Percentiles rank a stretch among this genome's conserved stretches.
Conservation (phyloP, 2,888 invertebrate genomes). For the Cheilosia vernalis region DNA sequence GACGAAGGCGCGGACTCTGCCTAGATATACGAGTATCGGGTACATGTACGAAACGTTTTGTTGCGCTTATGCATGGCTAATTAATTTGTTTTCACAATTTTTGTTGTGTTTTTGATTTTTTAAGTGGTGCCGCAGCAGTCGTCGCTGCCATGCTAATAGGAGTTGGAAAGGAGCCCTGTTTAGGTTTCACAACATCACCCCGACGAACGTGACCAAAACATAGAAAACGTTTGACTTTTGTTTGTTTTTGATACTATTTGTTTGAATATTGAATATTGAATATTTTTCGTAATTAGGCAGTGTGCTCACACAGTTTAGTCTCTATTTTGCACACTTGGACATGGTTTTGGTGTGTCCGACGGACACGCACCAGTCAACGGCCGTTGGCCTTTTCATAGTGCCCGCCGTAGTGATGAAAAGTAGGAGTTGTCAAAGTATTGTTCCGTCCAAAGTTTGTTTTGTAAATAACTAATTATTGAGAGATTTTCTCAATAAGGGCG, state of each 20-base stretch:
- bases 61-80: constrained; percentile 70
- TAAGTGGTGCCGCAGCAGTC: constrained; percentile 28
- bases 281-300: constrained; percentile 52
- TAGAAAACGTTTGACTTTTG: constrained; percentile 49
- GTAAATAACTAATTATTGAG: background rate
- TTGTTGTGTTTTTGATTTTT: constrained; percentile 23
- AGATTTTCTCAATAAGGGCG: constrained; percentile 33
- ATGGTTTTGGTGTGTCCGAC: constrained; percentile 1
- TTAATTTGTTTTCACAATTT: constrained; percentile 71
- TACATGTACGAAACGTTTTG: constrained; percentile 26
- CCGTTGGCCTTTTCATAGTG: constrained; percentile 24
- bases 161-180: constrained; percentile 43
- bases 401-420: background rate
- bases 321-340: constrained; percentile 27
- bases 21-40: constrained; percentile 21
- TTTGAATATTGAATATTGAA: constrained; percentile 44
- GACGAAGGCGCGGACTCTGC: background rate
- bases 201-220: constrained; percentile 67
- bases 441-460: background rate
- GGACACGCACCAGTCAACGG: constrained; percentile 11
- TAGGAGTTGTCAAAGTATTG: background rate
- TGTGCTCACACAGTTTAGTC: constrained; percentile 32
- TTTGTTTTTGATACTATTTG: constrained; percentile 40
- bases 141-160: background rate
- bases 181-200: constrained; percentile 64